These are phyloP conservation scores for Odontamblyopus lacepedii DNA, from an alignment of 2,797 vertebrate species.

Conservation along the genomic window DNA sequence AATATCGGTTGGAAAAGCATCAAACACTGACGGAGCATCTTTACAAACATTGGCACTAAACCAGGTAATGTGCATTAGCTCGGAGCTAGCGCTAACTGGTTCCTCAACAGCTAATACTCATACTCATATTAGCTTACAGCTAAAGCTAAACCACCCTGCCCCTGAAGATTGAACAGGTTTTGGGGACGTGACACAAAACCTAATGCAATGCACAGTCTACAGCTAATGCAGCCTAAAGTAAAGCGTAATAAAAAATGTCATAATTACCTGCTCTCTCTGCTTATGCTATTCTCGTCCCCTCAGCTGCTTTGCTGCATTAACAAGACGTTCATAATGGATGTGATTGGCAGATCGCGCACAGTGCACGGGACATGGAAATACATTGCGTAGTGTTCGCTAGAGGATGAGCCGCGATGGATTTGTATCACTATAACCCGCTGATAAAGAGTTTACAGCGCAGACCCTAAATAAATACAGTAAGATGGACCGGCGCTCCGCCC, in stretches of 20 bases:
- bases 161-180: slow-evolving; percentile 1
- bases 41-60: not conserved
- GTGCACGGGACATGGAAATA: slow-evolving; percentile 58
- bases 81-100: slow-evolving; percentile 33
- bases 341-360: slow-evolving; percentile 71
- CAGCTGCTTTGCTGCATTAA: slow-evolving; percentile 74
- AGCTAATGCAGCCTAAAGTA: not conserved
- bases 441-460: not conserved
- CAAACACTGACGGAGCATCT: slow-evolving; percentile 37
- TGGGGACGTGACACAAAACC: slow-evolving; percentile 33
- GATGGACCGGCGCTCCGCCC: slow-evolving; percentile 19
- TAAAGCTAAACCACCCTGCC: slow-evolving; percentile 31
- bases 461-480: not conserved
- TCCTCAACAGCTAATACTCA: slow-evolving; percentile 41
- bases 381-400: slow-evolving; percentile 6
- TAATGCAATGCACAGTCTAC: not conserved
- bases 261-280: slow-evolving; percentile 69
- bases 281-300: slow-evolving; percentile 65
- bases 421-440: rapidly evolving
- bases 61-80: slow-evolving; percentile 33
- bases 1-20: not conserved
- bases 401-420: not conserved
- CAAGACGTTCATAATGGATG: slow-evolving; percentile 64
- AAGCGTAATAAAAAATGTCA: not conserved
- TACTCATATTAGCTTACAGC: slow-evolving; percentile 31